phyloP scores from a whole-genome alignment of 2,113 vertebrate genomes.

The Podilymbus podiceps region DNA sequence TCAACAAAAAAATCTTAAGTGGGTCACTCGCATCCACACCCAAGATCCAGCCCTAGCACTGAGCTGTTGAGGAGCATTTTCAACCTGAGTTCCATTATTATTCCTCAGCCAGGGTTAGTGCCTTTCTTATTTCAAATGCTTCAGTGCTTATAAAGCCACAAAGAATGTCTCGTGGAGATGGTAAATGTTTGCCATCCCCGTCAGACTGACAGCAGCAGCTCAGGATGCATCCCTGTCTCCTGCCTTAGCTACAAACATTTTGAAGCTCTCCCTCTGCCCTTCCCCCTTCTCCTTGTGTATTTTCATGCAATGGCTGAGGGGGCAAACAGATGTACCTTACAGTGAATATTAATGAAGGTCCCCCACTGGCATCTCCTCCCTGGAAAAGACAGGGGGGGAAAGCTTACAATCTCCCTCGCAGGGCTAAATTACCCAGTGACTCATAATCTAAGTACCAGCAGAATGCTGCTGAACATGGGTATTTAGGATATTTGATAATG shows the following conservation, averaged over 20 bases:
- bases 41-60: neutral
- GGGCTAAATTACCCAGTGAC: constrained; percentile 53
- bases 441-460: constrained; percentile 49
- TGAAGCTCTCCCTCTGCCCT: constrained; percentile 26
- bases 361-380: constrained; percentile 59
- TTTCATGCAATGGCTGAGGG: constrained; percentile 50
- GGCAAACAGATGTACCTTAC: constrained; percentile 66
- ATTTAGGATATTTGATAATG: constrained; percentile 5
- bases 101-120: neutral
- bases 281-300: constrained; percentile 19
- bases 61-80: neutral
- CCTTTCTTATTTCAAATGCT: constrained; percentile 26
- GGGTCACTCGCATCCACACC: constrained; percentile 28
- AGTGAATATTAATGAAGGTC: constrained; percentile 75
- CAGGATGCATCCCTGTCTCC: neutral
- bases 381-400: constrained; percentile 16
- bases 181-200: constrained; percentile 16
- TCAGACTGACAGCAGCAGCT: constrained; percentile 17
- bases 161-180: neutral
- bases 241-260: neutral
- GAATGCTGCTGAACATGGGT: neutral
- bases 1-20: constrained; percentile 46
- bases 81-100: constrained; percentile 7
- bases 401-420: neutral
- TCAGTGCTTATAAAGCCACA: neutral